Evolutionary conservation across 37 sponge, comb jelly and placozoan species (phyloP).

Genomic region (Petrosia ficiformis): DNA sequence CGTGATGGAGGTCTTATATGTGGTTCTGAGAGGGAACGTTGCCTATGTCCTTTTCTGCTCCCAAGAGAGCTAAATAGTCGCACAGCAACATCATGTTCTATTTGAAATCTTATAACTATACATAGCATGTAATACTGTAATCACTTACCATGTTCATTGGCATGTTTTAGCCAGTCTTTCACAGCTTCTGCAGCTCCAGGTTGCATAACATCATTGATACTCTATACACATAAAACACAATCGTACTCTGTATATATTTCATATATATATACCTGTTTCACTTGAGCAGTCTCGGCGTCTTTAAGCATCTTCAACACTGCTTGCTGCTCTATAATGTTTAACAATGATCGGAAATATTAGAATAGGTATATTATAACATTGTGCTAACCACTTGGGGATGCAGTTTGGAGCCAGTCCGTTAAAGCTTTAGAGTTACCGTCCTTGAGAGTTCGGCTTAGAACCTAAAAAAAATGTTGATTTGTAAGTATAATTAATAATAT

Average conservation of each 20-base stretch:
- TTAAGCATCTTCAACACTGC: constrained; percentile 74
- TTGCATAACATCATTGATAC: constrained; percentile 55
- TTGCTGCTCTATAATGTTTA: constrained; percentile 58
- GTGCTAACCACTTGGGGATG: constrained; percentile 57
- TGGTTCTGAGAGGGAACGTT: constrained; percentile 33
- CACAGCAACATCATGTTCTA: constrained; percentile 73
- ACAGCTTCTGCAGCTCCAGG: constrained; percentile 72
- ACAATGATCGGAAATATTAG: not conserved
- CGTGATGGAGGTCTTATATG: not conserved
- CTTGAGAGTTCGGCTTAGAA: constrained; percentile 30
- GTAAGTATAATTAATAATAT: too few species aligned
- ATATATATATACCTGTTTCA: constrained; percentile 41
- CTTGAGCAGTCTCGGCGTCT: constrained; percentile 63
- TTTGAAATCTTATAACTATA: not conserved
- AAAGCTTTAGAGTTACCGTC: constrained; percentile 28
- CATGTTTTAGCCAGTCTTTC: constrained; percentile 44
- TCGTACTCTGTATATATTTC: not conserved
- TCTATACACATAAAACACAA: constrained; percentile 12
- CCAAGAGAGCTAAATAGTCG: constrained; percentile 74
- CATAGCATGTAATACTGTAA: not conserved
- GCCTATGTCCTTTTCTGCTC: constrained; percentile 20
- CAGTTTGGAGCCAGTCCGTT: constrained; percentile 50
- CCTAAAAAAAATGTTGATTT: too few species aligned
- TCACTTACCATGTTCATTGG: constrained; percentile 52
- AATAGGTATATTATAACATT: too few species aligned